Evolutionary conservation across 2,888 invertebrate genomes (phyloP), one percentile per base, ranked within the genome.

Genomic region (Argyresthia albistria): DNA sequence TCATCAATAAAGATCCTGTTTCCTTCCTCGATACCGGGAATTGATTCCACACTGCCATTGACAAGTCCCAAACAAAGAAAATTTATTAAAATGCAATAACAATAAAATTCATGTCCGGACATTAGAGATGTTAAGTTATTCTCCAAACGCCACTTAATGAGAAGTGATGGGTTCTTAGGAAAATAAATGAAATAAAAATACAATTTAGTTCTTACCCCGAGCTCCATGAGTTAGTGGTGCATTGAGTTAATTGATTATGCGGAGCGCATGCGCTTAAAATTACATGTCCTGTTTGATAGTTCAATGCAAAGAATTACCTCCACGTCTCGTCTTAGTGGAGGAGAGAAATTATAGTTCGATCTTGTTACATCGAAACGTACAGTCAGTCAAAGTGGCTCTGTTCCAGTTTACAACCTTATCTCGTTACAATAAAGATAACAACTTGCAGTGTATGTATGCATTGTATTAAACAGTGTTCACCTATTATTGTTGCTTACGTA

Each of bases 91-190:
- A 87, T 81, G 86, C 82, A 79, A 84, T 87, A 87, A 84, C 83
- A 84, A 87, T 86, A 86, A 84, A 86, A 84, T 79, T 81, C 78
- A 75, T 86, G 84, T 81, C 83, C 84, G 82, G 81, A 84, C 84
- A 84, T 86, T 86, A 83, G 70, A 58, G 69, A 87, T 84, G 84
- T 73, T 80, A 87, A 87, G 68, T 82, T 87, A 87, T 87, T 87
- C 87, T 84, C 71, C 76, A 80, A 84, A 84, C 86, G 83, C 79
- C 78, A 80, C 74, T 87, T 87, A 87, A 87, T 87, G 86, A 87
- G 87, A 87, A 87, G 76, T 86, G 86, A 87, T 87, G 87, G 80
- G 84, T 86, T 87, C 82, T 68, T 82, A 80, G 80, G 86, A 86
- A 86, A 84, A 82, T 81, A 77, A 77, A 25, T 25, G 25, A 52